Evolutionary conservation across 1,140 invertebrate genomes (phyloP), one percentile per base, ranked within the genome.

Genomic region (Globodera rostochiensis): DNA sequence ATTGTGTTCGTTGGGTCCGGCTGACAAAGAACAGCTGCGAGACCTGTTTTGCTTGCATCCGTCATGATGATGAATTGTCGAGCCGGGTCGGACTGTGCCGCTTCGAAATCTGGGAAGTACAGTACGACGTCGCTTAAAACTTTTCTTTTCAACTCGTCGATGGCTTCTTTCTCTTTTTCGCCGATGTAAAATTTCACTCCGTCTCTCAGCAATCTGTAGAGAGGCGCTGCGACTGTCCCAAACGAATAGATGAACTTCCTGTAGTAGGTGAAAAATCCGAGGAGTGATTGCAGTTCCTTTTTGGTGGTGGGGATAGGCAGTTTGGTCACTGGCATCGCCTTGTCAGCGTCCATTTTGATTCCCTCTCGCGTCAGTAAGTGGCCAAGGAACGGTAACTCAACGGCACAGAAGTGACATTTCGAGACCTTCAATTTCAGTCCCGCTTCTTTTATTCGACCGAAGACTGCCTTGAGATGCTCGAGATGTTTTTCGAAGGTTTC

Each of bases 21-120:
- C 45, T 74, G 73, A 69, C 73, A 74, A 7, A 74, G 70, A 70
- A 19, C 25, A 19, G 73, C 73, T 25, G 36, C n/a, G 69, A 74
- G 5, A 0, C 73, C 73, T 8, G 9, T 69, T 50, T 74, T 74
- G 73, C 73, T 74, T 4, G 73, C 73, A 1, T 74, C 73, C 5
- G 73, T 74, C 6, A 74, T 70, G 7, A 74, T 69, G 8, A 74
- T 69, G 60, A 74, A 74, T 25, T n/a, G 6, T 6, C 73, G 5
- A 6, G 45, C 4, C 8, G 9, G 73, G 57, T 74, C 45, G n/a
- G 21, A 47, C 73, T 47, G 6, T 1, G 73, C 73, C 0, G 6
- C 9, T 47, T 45, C 73, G 69, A 74, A 36, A 36, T 36, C 25
- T 2, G 25, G 25, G 25, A 36, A 36, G 25, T 36, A 36, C 25